Conservation (phyloP, 92 coral and sea anemone genomes). For the Umimayanthus kanabou region DNA sequence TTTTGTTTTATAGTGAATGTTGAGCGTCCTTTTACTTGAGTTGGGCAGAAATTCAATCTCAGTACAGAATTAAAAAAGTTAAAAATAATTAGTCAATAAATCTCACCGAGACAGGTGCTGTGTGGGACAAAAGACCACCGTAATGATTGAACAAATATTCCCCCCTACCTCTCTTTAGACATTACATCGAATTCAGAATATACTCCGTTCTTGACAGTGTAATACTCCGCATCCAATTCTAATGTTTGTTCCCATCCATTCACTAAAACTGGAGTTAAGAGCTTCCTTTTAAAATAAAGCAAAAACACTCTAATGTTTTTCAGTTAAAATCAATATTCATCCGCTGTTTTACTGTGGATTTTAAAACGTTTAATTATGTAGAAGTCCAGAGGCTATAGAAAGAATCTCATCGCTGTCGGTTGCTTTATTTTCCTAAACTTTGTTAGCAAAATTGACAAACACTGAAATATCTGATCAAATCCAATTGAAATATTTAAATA, state of each 20-base stretch:
- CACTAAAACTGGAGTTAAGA: slow-evolving; percentile 22
- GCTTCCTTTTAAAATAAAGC: slow-evolving; percentile 15
- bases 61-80: background rate
- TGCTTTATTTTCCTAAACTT: slow-evolving; percentile 15
- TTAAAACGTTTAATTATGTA: slow-evolving; percentile 16
- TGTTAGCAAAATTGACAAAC: slow-evolving; percentile 10
- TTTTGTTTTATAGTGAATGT: background rate
- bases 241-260: slow-evolving; percentile 4
- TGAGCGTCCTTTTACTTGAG: background rate
- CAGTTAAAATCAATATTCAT: slow-evolving; percentile 15
- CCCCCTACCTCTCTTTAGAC: background rate
- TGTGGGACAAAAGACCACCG: background rate
- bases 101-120: background rate
- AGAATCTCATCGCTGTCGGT: background rate
- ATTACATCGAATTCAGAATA: slow-evolving; percentile 11
- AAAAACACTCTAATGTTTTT: background rate
- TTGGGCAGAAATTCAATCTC: background rate
- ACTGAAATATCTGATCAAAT: slow-evolving; percentile 13
- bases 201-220: slow-evolving; percentile 13
- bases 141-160: slow-evolving; percentile 15
- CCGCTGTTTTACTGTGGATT: slow-evolving; percentile 1
- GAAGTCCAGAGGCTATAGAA: slow-evolving; percentile 3
- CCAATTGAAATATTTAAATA: slow-evolving; percentile 8
- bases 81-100: background rate
- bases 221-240: background rate